Conservation (phyloP, 2,797 vertebrate genomes). For the Lagorchestes hirsutus region DNA sequence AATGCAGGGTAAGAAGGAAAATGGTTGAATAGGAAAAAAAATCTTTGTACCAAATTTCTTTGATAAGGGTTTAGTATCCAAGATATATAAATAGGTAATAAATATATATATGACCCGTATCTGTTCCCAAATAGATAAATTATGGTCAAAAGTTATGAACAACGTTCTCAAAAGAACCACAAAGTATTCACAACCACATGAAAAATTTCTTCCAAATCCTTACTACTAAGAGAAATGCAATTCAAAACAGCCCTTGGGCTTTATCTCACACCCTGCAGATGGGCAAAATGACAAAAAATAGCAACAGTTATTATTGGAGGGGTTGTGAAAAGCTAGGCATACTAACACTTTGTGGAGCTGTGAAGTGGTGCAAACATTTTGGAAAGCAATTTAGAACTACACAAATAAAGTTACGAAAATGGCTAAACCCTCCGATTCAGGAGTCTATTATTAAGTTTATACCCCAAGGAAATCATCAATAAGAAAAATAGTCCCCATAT, state of each 20-base stretch:
- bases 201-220: background rate
- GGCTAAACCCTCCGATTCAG: background rate
- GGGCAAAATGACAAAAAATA: background rate
- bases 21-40: background rate
- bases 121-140: background rate
- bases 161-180: background rate
- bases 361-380: background rate
- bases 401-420: background rate
- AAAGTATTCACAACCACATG: background rate
- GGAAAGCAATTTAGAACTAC: background rate
- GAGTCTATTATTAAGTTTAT: background rate
- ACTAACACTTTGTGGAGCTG: background rate
- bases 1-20: background rate
- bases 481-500: background rate
- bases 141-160: background rate
- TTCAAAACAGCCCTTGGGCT: background rate
- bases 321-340: background rate
- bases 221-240: background rate
- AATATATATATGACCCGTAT: background rate
- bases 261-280: background rate
- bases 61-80: background rate
- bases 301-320: background rate
- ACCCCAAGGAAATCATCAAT: background rate
- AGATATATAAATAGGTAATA: background rate
- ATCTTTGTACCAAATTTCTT: background rate